These are phyloP conservation scores for Uromys caudimaculatus DNA, from an alignment of 2,797 vertebrate genomes.

Conservation along the genomic window DNA sequence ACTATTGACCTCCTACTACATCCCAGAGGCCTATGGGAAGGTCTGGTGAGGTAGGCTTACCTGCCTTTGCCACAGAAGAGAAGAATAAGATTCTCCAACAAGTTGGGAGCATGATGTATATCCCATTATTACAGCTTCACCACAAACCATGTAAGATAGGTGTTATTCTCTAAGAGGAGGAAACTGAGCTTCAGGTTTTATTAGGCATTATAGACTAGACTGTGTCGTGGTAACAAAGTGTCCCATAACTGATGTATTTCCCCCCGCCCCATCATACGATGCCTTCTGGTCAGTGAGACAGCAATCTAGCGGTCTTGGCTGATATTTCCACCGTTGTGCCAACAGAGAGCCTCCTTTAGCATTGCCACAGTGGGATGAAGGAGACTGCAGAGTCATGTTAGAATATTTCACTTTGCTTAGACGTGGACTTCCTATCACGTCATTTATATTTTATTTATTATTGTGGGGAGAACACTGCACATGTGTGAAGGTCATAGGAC, in stretches of 20 bases:
- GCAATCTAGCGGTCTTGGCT: not conserved
- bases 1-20: constrained; percentile 47
- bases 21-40: not conserved
- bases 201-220: not conserved
- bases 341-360: not conserved
- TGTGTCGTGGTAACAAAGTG: not conserved
- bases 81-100: not conserved
- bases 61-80: not conserved
- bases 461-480: not conserved
- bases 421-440: not conserved
- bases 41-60: not conserved
- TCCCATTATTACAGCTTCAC: not conserved
- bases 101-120: not conserved
- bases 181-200: not conserved
- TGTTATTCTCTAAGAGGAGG: not conserved
- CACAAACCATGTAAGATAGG: not conserved
- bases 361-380: not conserved
- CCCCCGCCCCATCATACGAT: not conserved
- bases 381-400: not conserved
- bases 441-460: not conserved
- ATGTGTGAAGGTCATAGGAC: not conserved
- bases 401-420: not conserved
- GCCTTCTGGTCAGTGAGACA: not conserved
- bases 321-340: not conserved
- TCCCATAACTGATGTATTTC: too few species aligned